phyloP scores from a whole-genome alignment of 2,888 invertebrate genomes.

The Nephrotoma guestfalica region DNA sequence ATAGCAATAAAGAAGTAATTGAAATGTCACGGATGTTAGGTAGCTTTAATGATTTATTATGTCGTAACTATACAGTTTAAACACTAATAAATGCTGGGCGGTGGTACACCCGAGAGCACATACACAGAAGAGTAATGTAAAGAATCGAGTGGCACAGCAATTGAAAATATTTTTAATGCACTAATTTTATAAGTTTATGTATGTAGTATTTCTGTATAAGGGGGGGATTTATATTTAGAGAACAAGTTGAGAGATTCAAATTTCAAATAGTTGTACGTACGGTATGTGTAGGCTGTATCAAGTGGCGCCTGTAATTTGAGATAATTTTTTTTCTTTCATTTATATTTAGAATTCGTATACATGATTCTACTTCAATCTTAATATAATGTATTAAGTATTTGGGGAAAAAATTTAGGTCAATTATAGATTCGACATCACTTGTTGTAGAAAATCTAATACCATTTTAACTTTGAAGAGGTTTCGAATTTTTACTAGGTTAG shows the following conservation, averaged over 20 bases:
- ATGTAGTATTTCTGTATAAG: neutral
- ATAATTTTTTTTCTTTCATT: neutral
- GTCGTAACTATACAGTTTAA: neutral
- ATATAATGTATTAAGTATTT: neutral
- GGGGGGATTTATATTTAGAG: neutral
- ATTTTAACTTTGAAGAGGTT: too few species aligned
- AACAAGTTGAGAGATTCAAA: neutral
- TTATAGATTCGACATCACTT: neutral
- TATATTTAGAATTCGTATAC: neutral
- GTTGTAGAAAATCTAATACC: neutral
- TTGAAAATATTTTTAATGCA: neutral
- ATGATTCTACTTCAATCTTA: neutral
- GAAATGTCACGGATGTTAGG: neutral
- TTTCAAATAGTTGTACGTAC: neutral
- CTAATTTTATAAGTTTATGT: neutral
- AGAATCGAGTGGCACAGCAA: neutral
- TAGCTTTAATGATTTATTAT: neutral
- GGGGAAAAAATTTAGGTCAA: neutral
- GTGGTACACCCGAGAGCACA: neutral
- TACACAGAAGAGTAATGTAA: neutral
- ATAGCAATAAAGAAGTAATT: neutral
- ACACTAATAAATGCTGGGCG: neutral
- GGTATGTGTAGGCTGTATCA: neutral
- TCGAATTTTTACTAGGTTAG: too few species aligned
- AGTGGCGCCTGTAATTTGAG: neutral